phyloP scores from a whole-genome alignment of 1,140 invertebrate genomes.

The Lasioglossum albipes region DNA sequence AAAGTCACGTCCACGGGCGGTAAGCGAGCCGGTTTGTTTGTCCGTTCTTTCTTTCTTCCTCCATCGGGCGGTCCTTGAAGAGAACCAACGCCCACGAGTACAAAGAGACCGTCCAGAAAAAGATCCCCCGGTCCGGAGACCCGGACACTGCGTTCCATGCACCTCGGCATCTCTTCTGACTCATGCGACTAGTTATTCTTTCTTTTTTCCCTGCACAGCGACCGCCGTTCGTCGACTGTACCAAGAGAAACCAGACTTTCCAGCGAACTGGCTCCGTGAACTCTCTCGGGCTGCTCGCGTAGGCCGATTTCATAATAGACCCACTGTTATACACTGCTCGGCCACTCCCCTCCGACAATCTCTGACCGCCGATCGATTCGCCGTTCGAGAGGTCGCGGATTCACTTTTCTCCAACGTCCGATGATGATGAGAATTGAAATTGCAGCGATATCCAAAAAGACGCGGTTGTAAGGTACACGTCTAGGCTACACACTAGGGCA shows the following conservation, averaged over 20 bases:
- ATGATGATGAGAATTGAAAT: no score
- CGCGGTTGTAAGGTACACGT: no score
- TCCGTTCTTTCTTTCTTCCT: constrained; percentile 19
- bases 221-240: not conserved
- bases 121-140: not conserved
- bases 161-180: constrained; percentile 32
- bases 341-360: not conserved
- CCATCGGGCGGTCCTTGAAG: not conserved
- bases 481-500: no score
- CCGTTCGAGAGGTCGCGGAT: no score
- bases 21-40: not conserved
- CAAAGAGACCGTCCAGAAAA: constrained; percentile 30
- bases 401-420: no score
- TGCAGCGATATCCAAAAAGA: no score
- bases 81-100: not conserved
- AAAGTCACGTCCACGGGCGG: not conserved
- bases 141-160: no score
- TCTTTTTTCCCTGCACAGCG: not conserved
- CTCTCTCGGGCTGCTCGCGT: not conserved
- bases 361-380: no score
- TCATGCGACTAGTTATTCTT: constrained; percentile 29
- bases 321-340: not conserved
- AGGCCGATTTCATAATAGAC: not conserved
- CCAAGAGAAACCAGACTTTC: not conserved
- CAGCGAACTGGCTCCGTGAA: not conserved